Evolutionary conservation across 37 sponge, comb jelly and placozoan species (phyloP), one percentile per base, ranked within the genome.

Genomic region (Oopsacas minuta): DNA sequence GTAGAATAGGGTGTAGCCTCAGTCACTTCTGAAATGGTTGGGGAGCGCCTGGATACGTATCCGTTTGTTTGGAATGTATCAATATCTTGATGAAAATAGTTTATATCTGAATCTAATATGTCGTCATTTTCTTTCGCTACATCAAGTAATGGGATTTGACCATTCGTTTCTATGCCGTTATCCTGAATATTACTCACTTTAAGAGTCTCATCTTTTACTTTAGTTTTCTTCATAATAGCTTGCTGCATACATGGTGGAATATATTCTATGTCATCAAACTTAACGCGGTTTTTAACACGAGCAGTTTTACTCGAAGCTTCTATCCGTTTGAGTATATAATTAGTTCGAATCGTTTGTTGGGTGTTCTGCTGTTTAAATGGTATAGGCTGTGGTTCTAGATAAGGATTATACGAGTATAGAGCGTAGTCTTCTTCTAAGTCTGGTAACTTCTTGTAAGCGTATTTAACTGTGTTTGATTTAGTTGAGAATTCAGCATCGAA

Each of bases 341-440:
- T 61, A 32, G 75, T 61, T n/a, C 75, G 7, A 12, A 32, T n/a
- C 30, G 75, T 25, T n/a, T 61, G 75, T 34, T 61, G 17, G 22
- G 75, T n/a, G 3, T 61, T 61, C 75, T 61, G 75, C 22, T 5
- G 30, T 34, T 61, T 61, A 34, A 61, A 61, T 3, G 75, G 75
- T 25, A 61, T 61, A 61, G 75, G 28, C 75, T 25, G 20, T 61
- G 75, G 75, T 12, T 61, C 75, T 61, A 12, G 5, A 61, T 61
- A 61, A 10, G 75, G 75, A 12, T 61, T 61, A 34, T 61, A 61
- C 28, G 75, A 61, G 75, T 61, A 61, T 3, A 61, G 30, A 61
- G 75, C 75, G 75, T 25, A 61, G 75, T 61, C 75, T 25, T 61
- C 75, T 61, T 61, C 75, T 12, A 61, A 61, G 28, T 61, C 75